Base-by-base conservation (phyloP, 2,888 invertebrate species). In the Halictus ligatus region DNA sequence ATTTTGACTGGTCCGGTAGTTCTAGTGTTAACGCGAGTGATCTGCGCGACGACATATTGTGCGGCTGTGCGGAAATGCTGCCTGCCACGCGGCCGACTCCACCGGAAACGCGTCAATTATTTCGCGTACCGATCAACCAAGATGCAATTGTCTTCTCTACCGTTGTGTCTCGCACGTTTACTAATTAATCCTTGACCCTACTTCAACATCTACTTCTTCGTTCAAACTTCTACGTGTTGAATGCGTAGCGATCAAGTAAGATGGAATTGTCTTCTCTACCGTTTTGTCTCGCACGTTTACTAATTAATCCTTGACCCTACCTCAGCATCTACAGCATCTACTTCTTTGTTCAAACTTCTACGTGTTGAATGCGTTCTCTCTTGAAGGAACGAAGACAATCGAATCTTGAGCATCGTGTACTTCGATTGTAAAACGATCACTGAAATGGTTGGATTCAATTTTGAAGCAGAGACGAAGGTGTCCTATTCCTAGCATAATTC, bases 21-120 rank as follows among this genome's bases (percentile, higher is more conserved):
- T n/a, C n/a, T n/a, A n/a, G n/a, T n/a, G n/a, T n/a, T n/a, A 80
- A 82, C 78, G 50, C 80, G 73, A 64, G 25, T 50, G 72, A 81
- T 64, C 81, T 40, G 40, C 12, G 15, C 69, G 80, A 75, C 75
- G 54, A 75, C 46, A 64, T 40, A 29, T 78, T 46, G 46, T n/a
- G 79, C 71, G 81, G n/a, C 69, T 71, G 69, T 43, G 69, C 78
- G 35, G 78, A 81, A 67, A 76, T n/a, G n/a, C 25, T 13, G 60
- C 46, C 21, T 13, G 60, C 46, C 67, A 10, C 46, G 25, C 21
- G 18, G n/a, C 18, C 15, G 60, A 48, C 18, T 75, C 60, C 18
- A 18, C 6, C 58, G 29, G 73, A 46, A 35, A 54, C 73, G 29
- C 15, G 67, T 35, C 21, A 18, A 21, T 67, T 67, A 35, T 67